phyloP scores from a whole-genome alignment of 2,113 vertebrate genomes.

The Pionites leucogaster region DNA sequence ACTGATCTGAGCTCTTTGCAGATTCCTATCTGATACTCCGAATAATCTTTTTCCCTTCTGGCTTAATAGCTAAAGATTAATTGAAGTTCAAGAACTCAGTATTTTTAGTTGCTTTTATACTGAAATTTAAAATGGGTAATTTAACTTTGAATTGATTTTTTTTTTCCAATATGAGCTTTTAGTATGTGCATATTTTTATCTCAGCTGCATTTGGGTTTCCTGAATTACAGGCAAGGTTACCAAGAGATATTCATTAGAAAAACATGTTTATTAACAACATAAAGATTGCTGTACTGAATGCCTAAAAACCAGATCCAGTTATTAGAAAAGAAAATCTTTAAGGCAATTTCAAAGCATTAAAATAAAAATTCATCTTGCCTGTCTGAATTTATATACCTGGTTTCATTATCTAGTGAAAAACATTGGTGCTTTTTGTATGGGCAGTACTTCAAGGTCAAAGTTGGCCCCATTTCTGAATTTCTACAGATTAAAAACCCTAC shows the following conservation, averaged over 20 bases:
- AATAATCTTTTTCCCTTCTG: conserved; percentile 45
- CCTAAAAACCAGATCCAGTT: background rate
- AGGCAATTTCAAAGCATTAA: background rate
- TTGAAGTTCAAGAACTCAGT: conserved; percentile 56
- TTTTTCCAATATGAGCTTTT: conserved; percentile 34
- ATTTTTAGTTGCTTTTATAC: conserved; percentile 51
- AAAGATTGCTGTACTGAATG: background rate
- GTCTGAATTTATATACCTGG: background rate
- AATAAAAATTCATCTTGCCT: background rate
- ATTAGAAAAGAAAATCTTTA: background rate
- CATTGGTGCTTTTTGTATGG: background rate
- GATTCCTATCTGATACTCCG: background rate
- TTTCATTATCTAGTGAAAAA: background rate
- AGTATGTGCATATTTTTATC: conserved; percentile 40
- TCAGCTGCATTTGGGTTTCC: background rate
- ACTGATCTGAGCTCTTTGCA: background rate
- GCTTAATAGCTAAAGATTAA: conserved; percentile 60
- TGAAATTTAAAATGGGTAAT: conserved; percentile 63
- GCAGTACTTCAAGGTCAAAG: background rate
- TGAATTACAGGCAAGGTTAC: conserved; percentile 31
- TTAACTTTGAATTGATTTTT: conserved; percentile 61
- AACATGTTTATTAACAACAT: conserved; percentile 46
- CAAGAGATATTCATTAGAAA: conserved; percentile 23
- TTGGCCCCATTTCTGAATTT: background rate
- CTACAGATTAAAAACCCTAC: background rate